A percentile compares a stretch with the other conserved stretches of the same genome.
phyloP scores from a whole-genome alignment of 2,888 invertebrate genomes.

The Agrochola lychnidis region DNA sequence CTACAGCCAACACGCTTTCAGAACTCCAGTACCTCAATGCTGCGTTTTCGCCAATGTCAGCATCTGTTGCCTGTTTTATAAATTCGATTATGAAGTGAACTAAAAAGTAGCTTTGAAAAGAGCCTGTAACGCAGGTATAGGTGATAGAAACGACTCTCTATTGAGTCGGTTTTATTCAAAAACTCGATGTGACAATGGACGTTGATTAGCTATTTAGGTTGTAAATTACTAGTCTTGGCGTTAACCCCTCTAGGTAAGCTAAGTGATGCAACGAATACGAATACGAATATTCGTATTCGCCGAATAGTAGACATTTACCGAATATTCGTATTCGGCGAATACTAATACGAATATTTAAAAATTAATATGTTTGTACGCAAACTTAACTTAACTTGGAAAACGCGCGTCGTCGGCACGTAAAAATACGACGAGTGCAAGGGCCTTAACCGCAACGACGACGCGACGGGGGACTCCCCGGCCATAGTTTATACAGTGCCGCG shows the following conservation, averaged over 20 bases:
- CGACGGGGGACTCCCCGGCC: too few relatives aligned
- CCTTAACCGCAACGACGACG: too few relatives aligned
- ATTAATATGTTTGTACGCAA: too few relatives aligned
- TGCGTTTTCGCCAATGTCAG: slow-evolving; percentile 90
- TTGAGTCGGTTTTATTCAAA: not conserved
- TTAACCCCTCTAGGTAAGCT: not conserved
- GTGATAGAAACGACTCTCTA: not conserved
- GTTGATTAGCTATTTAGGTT: not conserved
- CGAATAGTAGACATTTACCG: too few relatives aligned
- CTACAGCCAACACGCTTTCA: slow-evolving; percentile 87
- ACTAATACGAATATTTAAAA: too few relatives aligned
- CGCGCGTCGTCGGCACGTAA: too few relatives aligned
- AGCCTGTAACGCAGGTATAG: not conserved
- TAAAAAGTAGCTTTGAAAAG: not conserved
- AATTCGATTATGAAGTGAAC: not conserved
- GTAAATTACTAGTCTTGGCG: not conserved
- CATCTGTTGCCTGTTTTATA: slow-evolving; percentile 89
- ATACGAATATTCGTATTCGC: too few relatives aligned
- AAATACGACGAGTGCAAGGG: too few relatives aligned
- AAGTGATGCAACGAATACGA: too few relatives aligned
- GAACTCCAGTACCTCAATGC: slow-evolving; percentile 81
- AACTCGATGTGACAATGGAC: not conserved
- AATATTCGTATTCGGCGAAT: too few relatives aligned
- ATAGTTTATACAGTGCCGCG: too few relatives aligned
- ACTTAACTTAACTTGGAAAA: too few relatives aligned